Evolutionary conservation across 2,797 vertebrate genomes (phyloP).

Genomic region (Atherinosoma microstoma): DNA sequence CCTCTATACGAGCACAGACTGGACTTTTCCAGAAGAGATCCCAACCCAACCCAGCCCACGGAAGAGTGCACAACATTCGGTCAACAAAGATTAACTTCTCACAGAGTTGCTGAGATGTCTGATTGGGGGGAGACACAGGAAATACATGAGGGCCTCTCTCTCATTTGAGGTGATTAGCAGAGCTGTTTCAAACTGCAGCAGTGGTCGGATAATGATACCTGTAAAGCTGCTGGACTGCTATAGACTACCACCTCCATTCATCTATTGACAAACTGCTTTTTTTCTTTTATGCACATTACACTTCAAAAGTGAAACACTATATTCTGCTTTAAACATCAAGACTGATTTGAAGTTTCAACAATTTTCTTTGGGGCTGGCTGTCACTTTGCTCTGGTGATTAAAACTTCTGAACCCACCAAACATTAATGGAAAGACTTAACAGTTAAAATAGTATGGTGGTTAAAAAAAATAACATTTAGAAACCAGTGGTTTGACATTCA

Average conservation of each 20-base stretch:
- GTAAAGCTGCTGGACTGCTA: not conserved
- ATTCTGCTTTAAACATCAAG: not conserved
- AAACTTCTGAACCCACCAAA: not conserved
- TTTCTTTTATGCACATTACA: not conserved
- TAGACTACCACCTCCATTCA: not conserved
- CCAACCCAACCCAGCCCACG: slow-evolving; percentile 61
- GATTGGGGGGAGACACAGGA: slow-evolving; percentile 59
- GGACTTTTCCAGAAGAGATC: slow-evolving; percentile 73
- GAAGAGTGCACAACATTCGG: slow-evolving; percentile 75
- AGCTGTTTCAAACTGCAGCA: slow-evolving; percentile 17
- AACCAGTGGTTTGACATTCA: not conserved
- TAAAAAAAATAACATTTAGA: not conserved
- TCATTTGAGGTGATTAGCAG: slow-evolving; percentile 48
- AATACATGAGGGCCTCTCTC: slow-evolving; percentile 42
- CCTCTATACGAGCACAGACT: slow-evolving; percentile 71
- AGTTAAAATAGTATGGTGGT: not conserved
- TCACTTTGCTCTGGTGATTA: not conserved
- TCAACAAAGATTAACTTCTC: slow-evolving; percentile 82
- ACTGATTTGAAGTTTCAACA: not conserved
- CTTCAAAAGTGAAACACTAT: not conserved
- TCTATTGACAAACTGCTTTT: not conserved
- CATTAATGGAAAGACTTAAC: not conserved
- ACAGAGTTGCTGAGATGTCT: slow-evolving; percentile 56
- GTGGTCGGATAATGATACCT: slow-evolving; percentile 25
- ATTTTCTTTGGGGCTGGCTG: no score